Percentiles rank a stretch among this genome's conserved stretches.
These are phyloP conservation scores for Hecatera dysodea DNA, from an alignment of 2,888 invertebrate genomes.

Conservation along the genomic window DNA sequence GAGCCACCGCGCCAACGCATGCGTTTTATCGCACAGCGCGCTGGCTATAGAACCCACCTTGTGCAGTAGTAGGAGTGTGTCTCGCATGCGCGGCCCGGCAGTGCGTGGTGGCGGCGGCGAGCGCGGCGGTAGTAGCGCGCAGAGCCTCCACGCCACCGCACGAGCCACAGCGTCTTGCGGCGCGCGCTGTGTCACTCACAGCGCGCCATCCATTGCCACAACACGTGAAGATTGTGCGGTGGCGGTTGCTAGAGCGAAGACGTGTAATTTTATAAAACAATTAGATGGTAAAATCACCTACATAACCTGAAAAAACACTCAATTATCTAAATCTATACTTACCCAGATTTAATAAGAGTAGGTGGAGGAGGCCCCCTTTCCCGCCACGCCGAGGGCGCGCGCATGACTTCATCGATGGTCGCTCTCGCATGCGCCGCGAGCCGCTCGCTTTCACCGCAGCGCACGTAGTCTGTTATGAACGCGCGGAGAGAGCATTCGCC, in stretches of 20 bases:
- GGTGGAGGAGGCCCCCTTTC: slow-evolving; percentile 92
- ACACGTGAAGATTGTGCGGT: slow-evolving; percentile 79
- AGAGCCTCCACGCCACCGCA: slow-evolving; percentile 75
- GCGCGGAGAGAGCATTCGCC: slow-evolving; percentile 94
- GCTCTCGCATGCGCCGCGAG: slow-evolving; percentile 74
- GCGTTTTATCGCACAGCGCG: neutral
- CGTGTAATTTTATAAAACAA: no score
- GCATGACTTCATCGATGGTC: slow-evolving; percentile 91
- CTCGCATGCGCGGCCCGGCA: slow-evolving; percentile 58
- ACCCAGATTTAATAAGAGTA: slow-evolving; percentile 56
- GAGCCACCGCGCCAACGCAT: slow-evolving; percentile 56
- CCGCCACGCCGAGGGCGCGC: slow-evolving; percentile 94
- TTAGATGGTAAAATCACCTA: neutral
- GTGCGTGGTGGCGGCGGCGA: slow-evolving; percentile 71
- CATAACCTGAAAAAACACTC: neutral
- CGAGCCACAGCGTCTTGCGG: slow-evolving; percentile 71
- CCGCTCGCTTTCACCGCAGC: slow-evolving; percentile 95
- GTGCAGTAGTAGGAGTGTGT: slow-evolving; percentile 34
- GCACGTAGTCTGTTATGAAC: slow-evolving; percentile 96
- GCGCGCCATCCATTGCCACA: slow-evolving; percentile 76
- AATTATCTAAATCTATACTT: slow-evolving; percentile 13
- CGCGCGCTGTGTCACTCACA: slow-evolving; percentile 60
- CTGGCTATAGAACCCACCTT: slow-evolving; percentile 20
- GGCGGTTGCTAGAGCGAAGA: slow-evolving; percentile 75
- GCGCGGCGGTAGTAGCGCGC: slow-evolving; percentile 72